These are phyloP conservation scores for Stegodyphus dumicola DNA, from an alignment of 1,140 invertebrate species.

Conservation along the genomic window DNA sequence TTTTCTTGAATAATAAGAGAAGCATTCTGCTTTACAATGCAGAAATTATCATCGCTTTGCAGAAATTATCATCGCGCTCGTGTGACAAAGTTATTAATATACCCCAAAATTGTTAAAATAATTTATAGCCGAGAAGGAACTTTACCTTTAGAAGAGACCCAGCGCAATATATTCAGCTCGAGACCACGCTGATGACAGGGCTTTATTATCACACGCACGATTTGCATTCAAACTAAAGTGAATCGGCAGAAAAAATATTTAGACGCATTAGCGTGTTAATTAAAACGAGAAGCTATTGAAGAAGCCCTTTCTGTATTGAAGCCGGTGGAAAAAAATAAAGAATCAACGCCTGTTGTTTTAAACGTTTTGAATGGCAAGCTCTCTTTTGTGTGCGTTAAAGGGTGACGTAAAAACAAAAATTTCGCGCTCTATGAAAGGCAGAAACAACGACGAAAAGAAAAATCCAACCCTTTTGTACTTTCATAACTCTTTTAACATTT, in stretches of 20 bases:
- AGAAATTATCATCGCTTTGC: too few species aligned
- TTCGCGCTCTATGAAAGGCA: conserved; percentile 23
- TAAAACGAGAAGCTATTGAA: conserved; percentile 40
- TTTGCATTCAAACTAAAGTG: conserved; percentile 40
- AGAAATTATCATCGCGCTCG: too few species aligned
- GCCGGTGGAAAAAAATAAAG: neutral
- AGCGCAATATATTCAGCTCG: neutral
- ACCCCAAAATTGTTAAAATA: too few species aligned
- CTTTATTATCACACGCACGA: conserved; percentile 30
- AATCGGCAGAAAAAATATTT: conserved; percentile 25
- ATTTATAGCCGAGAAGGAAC: too few species aligned
- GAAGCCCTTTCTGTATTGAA: conserved; percentile 18
- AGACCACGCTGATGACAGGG: neutral
- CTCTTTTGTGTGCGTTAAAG: conserved; percentile 32
- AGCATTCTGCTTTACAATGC: too few species aligned
- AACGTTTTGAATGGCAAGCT: conserved; percentile 37
- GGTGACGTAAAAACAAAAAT: conserved; percentile 23
- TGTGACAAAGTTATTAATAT: too few species aligned
- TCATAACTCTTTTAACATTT: conserved; percentile 50
- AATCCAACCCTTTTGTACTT: conserved; percentile 39
- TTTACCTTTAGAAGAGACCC: too few species aligned
- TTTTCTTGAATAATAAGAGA: too few species aligned
- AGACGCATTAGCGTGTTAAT: conserved; percentile 39
- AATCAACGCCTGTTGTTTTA: conserved; percentile 39
- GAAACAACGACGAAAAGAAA: conserved; percentile 34